Percentiles rank a stretch among this genome's conserved stretches.
These are phyloP conservation scores for Cryptocheilus praepositus DNA, from an alignment of 2,888 invertebrate species.

Conservation along the genomic window DNA sequence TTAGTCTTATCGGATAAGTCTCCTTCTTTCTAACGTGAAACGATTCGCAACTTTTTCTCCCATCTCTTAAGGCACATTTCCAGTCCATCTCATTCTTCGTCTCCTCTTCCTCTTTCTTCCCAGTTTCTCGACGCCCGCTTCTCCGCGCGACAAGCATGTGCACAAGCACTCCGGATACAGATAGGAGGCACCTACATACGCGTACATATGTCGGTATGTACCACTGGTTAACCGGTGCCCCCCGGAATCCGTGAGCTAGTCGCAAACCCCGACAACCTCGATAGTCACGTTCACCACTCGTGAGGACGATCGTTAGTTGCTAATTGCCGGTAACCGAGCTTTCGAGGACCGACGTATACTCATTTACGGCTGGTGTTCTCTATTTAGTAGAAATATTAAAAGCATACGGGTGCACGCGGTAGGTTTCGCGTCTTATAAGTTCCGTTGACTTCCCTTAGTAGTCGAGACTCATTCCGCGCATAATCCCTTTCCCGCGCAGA, in stretches of 20 bases:
- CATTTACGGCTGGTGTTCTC: background rate
- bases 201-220: conserved; percentile 37
- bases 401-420: background rate
- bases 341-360: background rate
- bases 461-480: no score
- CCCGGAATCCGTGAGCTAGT: conserved; percentile 18
- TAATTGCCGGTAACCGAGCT: conserved; percentile 37
- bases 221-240: conserved; percentile 28
- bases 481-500: no score
- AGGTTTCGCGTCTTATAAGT: no score
- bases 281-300: conserved; percentile 39
- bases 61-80: conserved; percentile 10
- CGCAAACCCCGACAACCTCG: conserved; percentile 21
- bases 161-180: conserved; percentile 39
- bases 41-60: conserved; percentile 31
- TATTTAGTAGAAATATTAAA: background rate
- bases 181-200: conserved; percentile 36
- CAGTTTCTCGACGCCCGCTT: conserved; percentile 22
- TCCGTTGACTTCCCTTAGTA: no score
- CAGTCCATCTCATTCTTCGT: conserved; percentile 13
- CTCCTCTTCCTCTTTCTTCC: conserved; percentile 10
- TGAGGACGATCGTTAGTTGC: conserved; percentile 31
- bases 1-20: conserved; percentile 63
- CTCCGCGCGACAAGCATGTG: conserved; percentile 40
- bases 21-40: conserved; percentile 45